Evolutionary conservation across 2,888 invertebrate genomes (phyloP), one percentile per base, ranked within the genome.

Genomic region (Coelopa pilipes): DNA sequence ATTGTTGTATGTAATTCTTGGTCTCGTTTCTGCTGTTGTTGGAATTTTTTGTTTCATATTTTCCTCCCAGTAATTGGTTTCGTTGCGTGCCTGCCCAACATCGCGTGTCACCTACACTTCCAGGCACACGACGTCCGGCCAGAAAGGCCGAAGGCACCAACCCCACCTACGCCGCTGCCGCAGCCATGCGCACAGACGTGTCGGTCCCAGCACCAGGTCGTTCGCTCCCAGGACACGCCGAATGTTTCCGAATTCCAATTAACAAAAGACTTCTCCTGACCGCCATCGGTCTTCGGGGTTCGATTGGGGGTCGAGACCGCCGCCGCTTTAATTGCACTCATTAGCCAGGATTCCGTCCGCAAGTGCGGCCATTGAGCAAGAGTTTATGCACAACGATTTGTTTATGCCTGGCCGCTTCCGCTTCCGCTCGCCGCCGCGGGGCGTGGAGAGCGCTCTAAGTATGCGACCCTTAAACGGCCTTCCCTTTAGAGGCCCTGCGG

Each of bases 11-110:
- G 47, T 66, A 49, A 19, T 66, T 15, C 21, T 50, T 50, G 13
- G 21, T 11, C 34, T 1, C 12, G 47, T n/a, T 15, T 53, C 53
- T 53, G 10, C 17, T 15, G 17, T 65, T 45, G 65, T 65, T 65
- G 24, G 15, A 5, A 65, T 65, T 65, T 65, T 45, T 65, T 65
- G n/a, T 47, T 12, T 15, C 47, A n/a, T 66, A 19, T 63, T 21
- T 63, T 34, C 34, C 34, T 7, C 34, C 34, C 17, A 34, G 55
- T 45, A n/a, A 59, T 47, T 69, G 57, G 21, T 57, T 57, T 21
- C 21, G 57, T 69, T 69, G 69, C 69, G 69, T 69, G 69, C 46
- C 17, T 13, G 45, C 19, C 46, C 67, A 59, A 57, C 57, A 69
- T 69, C 69, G 69, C 69, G 47, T 69, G 69, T 55, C 45, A 45